Conservation (phyloP, 92 coral and sea anemone genomes). For the Pocillopora meandrina region DNA sequence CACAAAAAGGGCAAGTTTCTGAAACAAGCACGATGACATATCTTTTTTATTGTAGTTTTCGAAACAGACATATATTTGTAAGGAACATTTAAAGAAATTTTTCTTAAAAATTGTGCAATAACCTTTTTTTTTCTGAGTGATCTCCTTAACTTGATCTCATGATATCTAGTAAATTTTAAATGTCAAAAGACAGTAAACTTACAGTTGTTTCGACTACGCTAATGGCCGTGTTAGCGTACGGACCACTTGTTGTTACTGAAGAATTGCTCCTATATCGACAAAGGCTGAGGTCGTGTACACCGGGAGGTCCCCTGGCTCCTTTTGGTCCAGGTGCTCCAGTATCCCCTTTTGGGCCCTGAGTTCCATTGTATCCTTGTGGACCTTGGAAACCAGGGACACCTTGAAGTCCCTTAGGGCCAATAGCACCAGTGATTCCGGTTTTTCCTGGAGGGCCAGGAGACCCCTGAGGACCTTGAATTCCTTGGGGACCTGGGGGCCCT, state of each 20-base stretch:
- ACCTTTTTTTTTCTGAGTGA: no score
- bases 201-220: not conserved
- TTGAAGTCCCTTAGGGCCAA: slow-evolving; percentile 27
- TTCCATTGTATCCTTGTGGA: slow-evolving; percentile 41
- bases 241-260: slow-evolving; percentile 23
- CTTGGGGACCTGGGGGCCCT: slow-evolving; percentile 50
- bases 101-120: no score
- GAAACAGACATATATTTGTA: no score
- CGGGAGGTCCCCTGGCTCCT: slow-evolving; percentile 49
- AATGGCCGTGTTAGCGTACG: slow-evolving; percentile 12
- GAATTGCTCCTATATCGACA: slow-evolving; percentile 10
- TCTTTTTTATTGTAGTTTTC: no score
- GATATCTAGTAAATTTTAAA: not conserved
- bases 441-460: slow-evolving; percentile 41
- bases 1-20: no score
- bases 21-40: no score
- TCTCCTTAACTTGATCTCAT: no score
- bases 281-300: slow-evolving; percentile 26
- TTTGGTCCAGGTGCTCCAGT: slow-evolving; percentile 40
- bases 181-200: not conserved
- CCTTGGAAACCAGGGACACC: slow-evolving; percentile 46
- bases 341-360: slow-evolving; percentile 47
- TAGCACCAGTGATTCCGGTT: slow-evolving; percentile 21
- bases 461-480: slow-evolving; percentile 49
- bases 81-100: no score